These are phyloP conservation scores for Cichlasoma orientale DNA, from an alignment of 2,797 vertebrate genomes.

Conservation along the genomic window DNA sequence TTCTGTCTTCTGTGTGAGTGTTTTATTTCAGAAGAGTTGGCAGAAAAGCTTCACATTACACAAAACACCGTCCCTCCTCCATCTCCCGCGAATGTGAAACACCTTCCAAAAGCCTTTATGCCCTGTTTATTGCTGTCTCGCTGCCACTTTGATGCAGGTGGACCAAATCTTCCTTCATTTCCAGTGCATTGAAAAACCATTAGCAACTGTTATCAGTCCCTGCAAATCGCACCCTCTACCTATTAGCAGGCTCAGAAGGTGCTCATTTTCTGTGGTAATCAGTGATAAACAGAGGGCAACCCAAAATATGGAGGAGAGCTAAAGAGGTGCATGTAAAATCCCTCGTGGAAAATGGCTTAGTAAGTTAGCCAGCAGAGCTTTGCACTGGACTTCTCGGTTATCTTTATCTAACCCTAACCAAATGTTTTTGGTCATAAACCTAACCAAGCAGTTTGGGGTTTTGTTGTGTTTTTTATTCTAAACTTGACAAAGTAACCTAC, in stretches of 20 bases:
- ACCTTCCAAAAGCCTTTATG: neutral
- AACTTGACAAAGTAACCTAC: too few species aligned
- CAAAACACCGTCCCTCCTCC: neutral
- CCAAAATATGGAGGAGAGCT: neutral
- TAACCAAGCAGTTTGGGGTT: too few species aligned
- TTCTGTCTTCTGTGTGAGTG: slow-evolving; percentile 8
- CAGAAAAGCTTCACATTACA: neutral
- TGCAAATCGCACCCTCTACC: neutral
- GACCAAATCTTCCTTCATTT: neutral
- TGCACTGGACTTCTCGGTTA: too few species aligned
- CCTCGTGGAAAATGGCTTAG: neutral
- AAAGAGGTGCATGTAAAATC: neutral
- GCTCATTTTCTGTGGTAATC: neutral
- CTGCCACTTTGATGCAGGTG: neutral
- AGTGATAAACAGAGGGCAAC: neutral
- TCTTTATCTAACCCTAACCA: too few species aligned
- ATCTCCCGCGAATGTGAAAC: neutral
- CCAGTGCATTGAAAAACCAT: neutral
- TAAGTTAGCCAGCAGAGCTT: too few species aligned
- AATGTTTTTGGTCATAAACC: too few species aligned
- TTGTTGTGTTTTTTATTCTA: too few species aligned
- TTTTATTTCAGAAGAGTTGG: neutral
- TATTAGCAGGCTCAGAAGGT: neutral
- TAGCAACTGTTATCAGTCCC: neutral
- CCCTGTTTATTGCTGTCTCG: neutral